Percentiles rank a stretch among this genome's conserved stretches.
phyloP scores from a whole-genome alignment of 2,888 invertebrate species.

The Ormyrus rosae region DNA sequence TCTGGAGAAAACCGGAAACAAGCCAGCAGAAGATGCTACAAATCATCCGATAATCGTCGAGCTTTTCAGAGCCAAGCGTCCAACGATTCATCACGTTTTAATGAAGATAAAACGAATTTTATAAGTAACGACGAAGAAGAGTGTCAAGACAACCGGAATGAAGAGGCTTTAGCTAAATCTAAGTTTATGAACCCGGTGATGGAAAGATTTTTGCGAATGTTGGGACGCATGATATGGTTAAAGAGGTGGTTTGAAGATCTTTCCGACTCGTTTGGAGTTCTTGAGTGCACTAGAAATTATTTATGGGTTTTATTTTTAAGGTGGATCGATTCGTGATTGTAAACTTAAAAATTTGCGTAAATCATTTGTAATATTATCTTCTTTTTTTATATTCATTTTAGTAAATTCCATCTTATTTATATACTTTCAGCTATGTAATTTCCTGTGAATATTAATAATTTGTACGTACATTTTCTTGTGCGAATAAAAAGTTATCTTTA shows the following conservation, averaged over 20 bases:
- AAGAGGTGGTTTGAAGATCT: constrained; percentile 1
- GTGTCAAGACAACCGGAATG: background rate
- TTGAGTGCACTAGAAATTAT: constrained; percentile 44
- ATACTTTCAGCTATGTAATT: too few species aligned
- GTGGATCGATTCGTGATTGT: constrained; percentile 8
- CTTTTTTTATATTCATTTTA: too few species aligned
- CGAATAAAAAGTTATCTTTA: too few species aligned
- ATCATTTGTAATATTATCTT: too few species aligned
- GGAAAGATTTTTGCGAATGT: background rate
- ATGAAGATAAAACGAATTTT: background rate
- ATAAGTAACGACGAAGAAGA: background rate
- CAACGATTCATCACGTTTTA: background rate
- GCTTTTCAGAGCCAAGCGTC: too few species aligned
- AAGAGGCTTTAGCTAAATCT: background rate
- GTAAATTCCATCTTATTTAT: too few species aligned
- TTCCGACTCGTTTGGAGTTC: background rate
- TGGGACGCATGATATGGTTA: background rate
- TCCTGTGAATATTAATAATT: too few species aligned
- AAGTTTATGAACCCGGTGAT: background rate
- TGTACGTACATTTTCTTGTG: too few species aligned
- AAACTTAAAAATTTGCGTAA: too few species aligned
- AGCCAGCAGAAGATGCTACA: too few species aligned
- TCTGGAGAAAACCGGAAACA: too few species aligned
- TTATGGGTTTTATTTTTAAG: constrained; percentile 10
- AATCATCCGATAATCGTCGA: too few species aligned